Percentiles rank a stretch among this genome's conserved stretches.
Conservation (phyloP, 2,113 vertebrate genomes). For the Epinephelus lanceolatus region DNA sequence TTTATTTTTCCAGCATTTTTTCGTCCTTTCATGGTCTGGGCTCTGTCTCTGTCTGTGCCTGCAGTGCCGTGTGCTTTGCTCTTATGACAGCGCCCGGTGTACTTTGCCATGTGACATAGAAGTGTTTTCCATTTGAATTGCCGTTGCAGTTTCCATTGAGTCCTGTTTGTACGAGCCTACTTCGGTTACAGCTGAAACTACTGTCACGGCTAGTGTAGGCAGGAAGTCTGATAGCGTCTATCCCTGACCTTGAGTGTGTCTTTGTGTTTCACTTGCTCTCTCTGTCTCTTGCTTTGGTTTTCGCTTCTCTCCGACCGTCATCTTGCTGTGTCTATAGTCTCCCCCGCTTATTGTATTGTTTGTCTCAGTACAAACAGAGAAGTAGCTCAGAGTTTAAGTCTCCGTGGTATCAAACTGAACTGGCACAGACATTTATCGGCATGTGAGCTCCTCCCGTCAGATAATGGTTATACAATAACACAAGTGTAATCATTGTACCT, state of each 20-base stretch:
- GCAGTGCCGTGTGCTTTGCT: slow-evolving; percentile 28
- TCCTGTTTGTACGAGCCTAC: slow-evolving; percentile 30
- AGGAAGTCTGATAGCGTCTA: slow-evolving; percentile 53
- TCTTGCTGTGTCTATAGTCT: slow-evolving; percentile 5
- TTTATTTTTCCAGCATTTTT: not conserved
- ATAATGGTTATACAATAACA: slow-evolving; percentile 26
- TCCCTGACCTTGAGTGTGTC: slow-evolving; percentile 53
- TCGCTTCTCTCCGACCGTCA: not conserved
- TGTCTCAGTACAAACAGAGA: not conserved
- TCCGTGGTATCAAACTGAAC: slow-evolving; percentile 7
- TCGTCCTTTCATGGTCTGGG: not conserved
- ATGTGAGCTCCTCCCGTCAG: not conserved
- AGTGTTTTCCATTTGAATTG: slow-evolving; percentile 62
- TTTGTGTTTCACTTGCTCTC: slow-evolving; percentile 25
- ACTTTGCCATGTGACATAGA: slow-evolving; percentile 54
- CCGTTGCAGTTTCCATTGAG: slow-evolving; percentile 65
- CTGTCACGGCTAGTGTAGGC: slow-evolving; percentile 26
- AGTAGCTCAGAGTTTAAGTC: slow-evolving; percentile 9
- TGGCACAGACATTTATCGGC: slow-evolving; percentile 5
- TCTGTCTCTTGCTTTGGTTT: slow-evolving; percentile 16
- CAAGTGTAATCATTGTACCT: slow-evolving; percentile 14
- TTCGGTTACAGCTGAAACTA: slow-evolving; percentile 57
- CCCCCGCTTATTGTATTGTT: not conserved
- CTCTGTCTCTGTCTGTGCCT: slow-evolving; percentile 9
- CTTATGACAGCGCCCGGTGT: slow-evolving; percentile 20